Evolutionary conservation across 2,888 invertebrate genomes (phyloP).

Genomic region (Agonopterix subpropinquella): DNA sequence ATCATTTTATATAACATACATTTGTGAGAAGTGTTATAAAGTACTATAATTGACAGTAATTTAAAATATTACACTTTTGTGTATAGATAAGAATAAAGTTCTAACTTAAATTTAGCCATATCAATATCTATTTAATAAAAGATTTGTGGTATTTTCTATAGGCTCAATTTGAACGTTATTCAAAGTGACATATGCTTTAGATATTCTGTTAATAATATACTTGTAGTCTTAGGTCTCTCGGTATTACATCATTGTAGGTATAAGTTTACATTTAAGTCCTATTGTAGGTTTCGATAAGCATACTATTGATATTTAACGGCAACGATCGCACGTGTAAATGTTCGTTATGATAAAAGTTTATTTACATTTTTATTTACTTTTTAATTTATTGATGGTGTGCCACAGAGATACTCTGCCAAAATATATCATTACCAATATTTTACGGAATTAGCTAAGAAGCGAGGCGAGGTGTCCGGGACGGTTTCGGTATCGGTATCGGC

Average conservation of each 20-base stretch:
- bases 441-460: conserved; percentile 37
- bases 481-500: not conserved
- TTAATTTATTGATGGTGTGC: conserved; percentile 75
- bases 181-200: conserved; percentile 76
- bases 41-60: conserved; percentile 75
- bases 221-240: conserved; percentile 70
- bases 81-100: conserved; percentile 74
- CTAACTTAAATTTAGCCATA: conserved; percentile 77
- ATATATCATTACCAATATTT: conserved; percentile 70
- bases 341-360: conserved; percentile 71
- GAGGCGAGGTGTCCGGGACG: conserved; percentile 11
- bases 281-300: conserved; percentile 61
- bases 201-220: conserved; percentile 76
- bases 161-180: conserved; percentile 76
- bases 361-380: conserved; percentile 73
- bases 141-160: conserved; percentile 77
- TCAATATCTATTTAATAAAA: conserved; percentile 76
- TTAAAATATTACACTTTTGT: conserved; percentile 75
- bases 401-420: conserved; percentile 77
- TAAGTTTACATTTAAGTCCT: conserved; percentile 62
- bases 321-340: conserved; percentile 71
- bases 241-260: conserved; percentile 66
- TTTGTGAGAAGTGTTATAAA: conserved; percentile 75
- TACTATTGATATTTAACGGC: conserved; percentile 70
- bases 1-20: conserved; percentile 77